These are phyloP conservation scores for Argynnis bischoffii DNA, from an alignment of 2,888 invertebrate species.

Conservation along the genomic window DNA sequence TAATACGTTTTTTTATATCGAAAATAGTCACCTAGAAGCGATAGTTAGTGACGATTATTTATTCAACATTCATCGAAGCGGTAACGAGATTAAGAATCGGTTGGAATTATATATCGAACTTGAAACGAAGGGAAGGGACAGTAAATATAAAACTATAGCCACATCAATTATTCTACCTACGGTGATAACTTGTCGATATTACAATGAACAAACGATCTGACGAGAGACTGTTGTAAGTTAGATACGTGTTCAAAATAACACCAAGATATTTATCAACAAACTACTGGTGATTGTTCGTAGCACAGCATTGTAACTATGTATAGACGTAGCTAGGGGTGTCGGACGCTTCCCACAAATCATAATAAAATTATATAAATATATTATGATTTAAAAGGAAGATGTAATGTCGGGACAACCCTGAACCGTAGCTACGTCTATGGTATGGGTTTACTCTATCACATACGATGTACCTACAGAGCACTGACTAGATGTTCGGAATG, in stretches of 20 bases:
- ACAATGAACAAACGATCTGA: conserved; percentile 28
- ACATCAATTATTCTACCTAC: conserved; percentile 71
- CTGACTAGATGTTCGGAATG: conserved; percentile 73
- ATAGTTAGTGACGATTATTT: conserved; percentile 65
- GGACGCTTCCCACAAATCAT: conserved; percentile 10
- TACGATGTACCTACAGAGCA: conserved; percentile 60
- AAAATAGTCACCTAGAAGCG: conserved; percentile 72
- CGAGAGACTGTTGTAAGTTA: conserved; percentile 42
- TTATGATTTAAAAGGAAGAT: conserved; percentile 14
- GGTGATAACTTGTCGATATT: conserved; percentile 53
- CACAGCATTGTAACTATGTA: conserved; percentile 55
- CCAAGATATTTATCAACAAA: conserved; percentile 51
- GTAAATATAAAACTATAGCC: conserved; percentile 69
- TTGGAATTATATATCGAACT: conserved; percentile 49
- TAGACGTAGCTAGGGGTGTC: conserved; percentile 12
- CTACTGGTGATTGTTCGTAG: conserved; percentile 64
- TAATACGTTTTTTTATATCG: conserved; percentile 38
- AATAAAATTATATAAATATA: conserved; percentile 3
- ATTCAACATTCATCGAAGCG: conserved; percentile 71
- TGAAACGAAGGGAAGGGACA: conserved; percentile 49
- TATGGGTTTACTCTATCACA: conserved; percentile 63
- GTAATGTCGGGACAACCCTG: conserved; percentile 29
- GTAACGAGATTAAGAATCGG: conserved; percentile 63
- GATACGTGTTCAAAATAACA: conserved; percentile 48
- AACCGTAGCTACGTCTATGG: conserved; percentile 26